Evolutionary conservation across 2,888 invertebrate species (phyloP).

Genomic region (Polyommatus iphigenia): DNA sequence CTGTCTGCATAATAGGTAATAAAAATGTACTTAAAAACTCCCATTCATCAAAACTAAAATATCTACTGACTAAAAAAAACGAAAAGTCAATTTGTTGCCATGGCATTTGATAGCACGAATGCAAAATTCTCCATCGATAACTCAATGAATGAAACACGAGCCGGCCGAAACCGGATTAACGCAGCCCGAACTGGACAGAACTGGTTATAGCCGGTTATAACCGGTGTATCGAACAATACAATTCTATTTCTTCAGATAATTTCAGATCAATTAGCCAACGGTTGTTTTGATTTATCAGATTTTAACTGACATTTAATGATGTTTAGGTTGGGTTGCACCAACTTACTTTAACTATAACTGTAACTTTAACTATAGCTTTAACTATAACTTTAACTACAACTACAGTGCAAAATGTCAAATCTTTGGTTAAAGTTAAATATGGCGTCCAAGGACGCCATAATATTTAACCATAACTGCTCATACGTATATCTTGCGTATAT

Average conservation of each 20-base stretch:
- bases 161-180: not conserved
- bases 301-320: not conserved
- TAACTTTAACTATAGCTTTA: too few relatives aligned
- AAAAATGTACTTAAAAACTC: too few relatives aligned
- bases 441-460: too few relatives aligned
- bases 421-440: too few relatives aligned
- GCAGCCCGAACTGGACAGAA: not conserved
- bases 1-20: too few relatives aligned
- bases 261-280: not conserved
- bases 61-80: not conserved
- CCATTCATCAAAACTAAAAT: not conserved
- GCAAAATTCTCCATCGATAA: slow-evolving; percentile 6
- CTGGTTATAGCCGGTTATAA: not conserved
- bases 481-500: too few relatives aligned
- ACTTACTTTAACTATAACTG: too few relatives aligned
- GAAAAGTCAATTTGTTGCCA: not conserved
- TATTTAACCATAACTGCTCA: too few relatives aligned
- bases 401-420: too few relatives aligned
- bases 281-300: not conserved
- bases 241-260: not conserved
- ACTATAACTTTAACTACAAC: too few relatives aligned
- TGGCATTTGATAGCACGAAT: not conserved
- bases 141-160: slow-evolving; percentile 6
- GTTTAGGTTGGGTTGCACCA: too few relatives aligned
- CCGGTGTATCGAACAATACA: not conserved